A percentile compares a stretch with the other conserved stretches of the same genome.
These are phyloP conservation scores for Trichonephila clavata DNA, from an alignment of 1,140 invertebrate genomes.

Conservation along the genomic window DNA sequence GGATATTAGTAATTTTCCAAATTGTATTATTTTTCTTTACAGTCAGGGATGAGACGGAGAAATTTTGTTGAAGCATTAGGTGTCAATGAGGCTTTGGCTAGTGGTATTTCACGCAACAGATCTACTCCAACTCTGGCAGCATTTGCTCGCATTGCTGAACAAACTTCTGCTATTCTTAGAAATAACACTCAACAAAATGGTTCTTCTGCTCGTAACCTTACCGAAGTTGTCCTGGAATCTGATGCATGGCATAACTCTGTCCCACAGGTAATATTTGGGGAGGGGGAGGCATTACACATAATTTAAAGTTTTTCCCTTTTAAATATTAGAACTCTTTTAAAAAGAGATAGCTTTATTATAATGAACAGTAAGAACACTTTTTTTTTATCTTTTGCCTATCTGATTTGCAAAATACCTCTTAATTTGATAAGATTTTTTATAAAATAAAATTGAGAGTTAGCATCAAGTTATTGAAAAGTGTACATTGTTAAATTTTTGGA, in stretches of 20 bases:
- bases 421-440: too few species aligned
- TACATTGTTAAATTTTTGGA: too few species aligned
- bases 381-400: too few species aligned
- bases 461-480: too few species aligned
- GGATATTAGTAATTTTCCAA: too few species aligned
- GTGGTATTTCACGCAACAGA: not conserved
- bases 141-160: constrained; percentile 60
- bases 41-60: not conserved
- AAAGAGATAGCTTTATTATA: too few species aligned
- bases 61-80: constrained; percentile 26
- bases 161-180: constrained; percentile 57
- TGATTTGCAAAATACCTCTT: too few species aligned
- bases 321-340: too few species aligned
- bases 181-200: constrained; percentile 48
- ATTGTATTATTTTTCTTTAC: not conserved
- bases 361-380: too few species aligned
- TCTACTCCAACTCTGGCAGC: constrained; percentile 18
- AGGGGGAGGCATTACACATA: too few species aligned
- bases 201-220: not conserved
- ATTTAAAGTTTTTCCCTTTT: too few species aligned
- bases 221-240: constrained; percentile 82
- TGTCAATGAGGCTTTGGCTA: constrained; percentile 30
- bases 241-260: constrained; percentile 84
- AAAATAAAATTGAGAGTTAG: too few species aligned
- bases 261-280: constrained; percentile 79